A percentile compares a stretch with the other conserved stretches of the same genome.
phyloP scores from a whole-genome alignment of 53 echinoderm and acorn worm genomes.

The Actinopyga echinites region DNA sequence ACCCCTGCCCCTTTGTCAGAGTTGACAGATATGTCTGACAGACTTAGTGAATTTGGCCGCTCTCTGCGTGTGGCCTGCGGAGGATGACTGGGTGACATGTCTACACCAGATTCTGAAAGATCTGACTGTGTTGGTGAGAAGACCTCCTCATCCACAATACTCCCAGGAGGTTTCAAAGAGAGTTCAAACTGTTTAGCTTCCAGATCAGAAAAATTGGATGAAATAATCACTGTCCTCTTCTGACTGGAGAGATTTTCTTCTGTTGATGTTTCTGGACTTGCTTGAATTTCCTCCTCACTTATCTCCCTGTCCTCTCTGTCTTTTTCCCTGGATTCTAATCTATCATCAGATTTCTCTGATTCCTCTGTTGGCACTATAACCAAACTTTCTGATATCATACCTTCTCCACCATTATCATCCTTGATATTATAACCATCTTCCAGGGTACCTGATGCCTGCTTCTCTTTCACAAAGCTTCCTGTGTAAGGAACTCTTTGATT shows the following conservation, averaged over 20 bases:
- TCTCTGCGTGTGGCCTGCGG: background rate
- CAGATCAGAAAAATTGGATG: conserved; percentile 21
- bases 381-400: too few species aligned
- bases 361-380: background rate
- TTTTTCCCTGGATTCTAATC: background rate
- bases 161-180: conserved; percentile 9
- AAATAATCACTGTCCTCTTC: conserved; percentile 3
- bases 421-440: too few species aligned
- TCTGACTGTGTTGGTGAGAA: conserved; percentile 24
- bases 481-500: too few species aligned
- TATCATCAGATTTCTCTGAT: background rate
- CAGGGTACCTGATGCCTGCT: too few species aligned
- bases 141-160: conserved; percentile 1
- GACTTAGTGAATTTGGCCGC: conserved; percentile 28
- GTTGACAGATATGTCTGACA: conserved; percentile 14
- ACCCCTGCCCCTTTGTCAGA: background rate
- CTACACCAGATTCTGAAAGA: conserved; percentile 25
- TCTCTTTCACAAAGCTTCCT: too few species aligned
- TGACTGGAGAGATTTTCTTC: background rate
- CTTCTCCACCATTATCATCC: too few species aligned
- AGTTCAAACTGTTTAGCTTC: conserved; percentile 37
- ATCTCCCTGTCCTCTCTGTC: background rate
- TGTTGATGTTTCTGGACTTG: background rate
- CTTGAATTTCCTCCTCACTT: background rate
- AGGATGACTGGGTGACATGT: conserved; percentile 6